phyloP scores from a whole-genome alignment of 2,113 vertebrate genomes.

The Gallinago jamesoni region DNA sequence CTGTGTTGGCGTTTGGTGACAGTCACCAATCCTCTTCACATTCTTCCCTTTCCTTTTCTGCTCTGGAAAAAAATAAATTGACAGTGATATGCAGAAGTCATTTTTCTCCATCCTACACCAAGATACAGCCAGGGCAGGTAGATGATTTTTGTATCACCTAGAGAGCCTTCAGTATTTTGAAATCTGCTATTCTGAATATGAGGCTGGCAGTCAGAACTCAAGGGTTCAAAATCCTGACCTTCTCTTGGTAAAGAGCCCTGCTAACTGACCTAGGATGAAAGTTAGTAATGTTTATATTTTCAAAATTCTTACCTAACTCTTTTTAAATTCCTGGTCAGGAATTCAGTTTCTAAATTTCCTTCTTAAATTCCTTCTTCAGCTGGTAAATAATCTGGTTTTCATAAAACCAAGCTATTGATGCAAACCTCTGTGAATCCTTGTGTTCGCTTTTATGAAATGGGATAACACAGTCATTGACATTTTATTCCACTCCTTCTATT shows the following conservation, averaged over 20 bases:
- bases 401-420: neutral
- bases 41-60: neutral
- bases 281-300: neutral
- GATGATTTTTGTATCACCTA: neutral
- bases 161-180: neutral
- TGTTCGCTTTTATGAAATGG: neutral
- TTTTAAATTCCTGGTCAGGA: neutral
- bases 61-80: neutral
- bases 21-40: neutral
- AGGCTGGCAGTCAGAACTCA: neutral
- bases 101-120: neutral
- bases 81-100: neutral
- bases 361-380: neutral
- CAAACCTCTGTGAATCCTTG: conserved; percentile 4
- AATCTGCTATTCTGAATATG: neutral
- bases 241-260: rapidly evolving
- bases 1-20: conserved; percentile 41
- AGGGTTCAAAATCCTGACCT: neutral
- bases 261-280: neutral
- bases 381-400: neutral
- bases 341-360: neutral
- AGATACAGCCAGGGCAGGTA: neutral
- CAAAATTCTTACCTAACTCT: neutral
- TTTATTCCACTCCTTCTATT: conserved; percentile 13
- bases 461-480: neutral